Conservation (phyloP, 2,888 invertebrate genomes). For the Drosophila formosana region DNA sequence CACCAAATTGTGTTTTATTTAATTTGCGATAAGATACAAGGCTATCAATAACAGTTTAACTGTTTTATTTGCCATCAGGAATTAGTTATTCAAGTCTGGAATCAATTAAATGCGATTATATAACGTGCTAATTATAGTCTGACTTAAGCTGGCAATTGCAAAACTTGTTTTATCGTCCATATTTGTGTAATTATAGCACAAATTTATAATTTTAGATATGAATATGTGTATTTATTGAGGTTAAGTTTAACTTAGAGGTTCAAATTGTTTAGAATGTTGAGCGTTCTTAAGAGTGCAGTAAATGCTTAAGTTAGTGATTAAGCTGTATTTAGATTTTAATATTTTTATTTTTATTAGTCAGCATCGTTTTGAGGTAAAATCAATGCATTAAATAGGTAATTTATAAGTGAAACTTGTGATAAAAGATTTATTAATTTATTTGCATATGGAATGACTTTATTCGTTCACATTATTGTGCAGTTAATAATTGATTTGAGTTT, state of each 20-base stretch:
- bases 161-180: constrained; percentile 2
- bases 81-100: neutral
- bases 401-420: too few relatives aligned
- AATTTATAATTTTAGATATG: neutral
- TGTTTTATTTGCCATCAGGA: neutral
- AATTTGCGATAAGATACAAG: neutral
- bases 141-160: constrained; percentile 1
- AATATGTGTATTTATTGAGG: neutral
- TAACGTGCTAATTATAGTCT: constrained; percentile 7
- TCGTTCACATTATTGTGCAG: too few relatives aligned
- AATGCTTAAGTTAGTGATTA: neutral
- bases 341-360: too few relatives aligned
- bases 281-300: neutral
- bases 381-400: too few relatives aligned
- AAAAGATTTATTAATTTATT: too few relatives aligned
- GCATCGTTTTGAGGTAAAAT: too few relatives aligned
- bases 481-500: too few relatives aligned
- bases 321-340: too few relatives aligned
- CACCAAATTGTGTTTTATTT: constrained; percentile 7
- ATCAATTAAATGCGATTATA: constrained; percentile 9
- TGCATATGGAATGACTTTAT: too few relatives aligned
- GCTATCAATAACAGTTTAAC: constrained; percentile 1
- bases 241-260: neutral
- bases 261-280: neutral
- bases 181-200: neutral